Evolutionary conservation across 2,797 vertebrate genomes (phyloP).

Genomic region (Anniella stebbinsi): DNA sequence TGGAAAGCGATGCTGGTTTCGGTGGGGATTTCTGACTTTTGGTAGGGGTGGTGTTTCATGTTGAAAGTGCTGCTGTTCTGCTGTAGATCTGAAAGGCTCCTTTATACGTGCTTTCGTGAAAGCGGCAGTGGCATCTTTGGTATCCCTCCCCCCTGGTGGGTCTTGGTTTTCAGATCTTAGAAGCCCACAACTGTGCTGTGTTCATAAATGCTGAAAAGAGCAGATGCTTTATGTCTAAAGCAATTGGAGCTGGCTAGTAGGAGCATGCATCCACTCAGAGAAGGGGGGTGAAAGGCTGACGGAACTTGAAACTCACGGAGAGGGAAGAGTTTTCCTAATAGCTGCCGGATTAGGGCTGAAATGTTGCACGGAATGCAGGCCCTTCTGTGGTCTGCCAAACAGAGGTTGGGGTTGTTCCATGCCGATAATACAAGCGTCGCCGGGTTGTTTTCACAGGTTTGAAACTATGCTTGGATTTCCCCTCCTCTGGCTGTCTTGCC

Average conservation of each 20-base stretch:
- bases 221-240: constrained; percentile 7
- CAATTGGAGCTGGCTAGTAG: neutral
- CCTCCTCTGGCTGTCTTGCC: fast-evolving
- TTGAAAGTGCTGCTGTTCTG: constrained; percentile 50
- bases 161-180: constrained; percentile 52
- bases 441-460: neutral
- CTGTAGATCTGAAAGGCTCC: constrained; percentile 52
- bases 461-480: neutral
- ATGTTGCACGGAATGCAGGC: neutral
- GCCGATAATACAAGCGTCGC: fast-evolving
- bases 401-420: fast-evolving
- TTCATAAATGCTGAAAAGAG: neutral
- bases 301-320: constrained; percentile 1
- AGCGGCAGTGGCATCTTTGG: neutral
- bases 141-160: neutral
- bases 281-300: neutral
- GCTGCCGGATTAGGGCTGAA: fast-evolving
- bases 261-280: neutral
- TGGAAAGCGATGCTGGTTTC: neutral
- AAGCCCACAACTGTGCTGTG: constrained; percentile 45
- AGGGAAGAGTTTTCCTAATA: fast-evolving
- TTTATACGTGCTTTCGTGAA: constrained; percentile 40
- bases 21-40: neutral
- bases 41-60: fast-evolving
- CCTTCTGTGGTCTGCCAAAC: neutral